Evolutionary conservation across 2,797 vertebrate species (phyloP).

Genomic region (Gila robusta): DNA sequence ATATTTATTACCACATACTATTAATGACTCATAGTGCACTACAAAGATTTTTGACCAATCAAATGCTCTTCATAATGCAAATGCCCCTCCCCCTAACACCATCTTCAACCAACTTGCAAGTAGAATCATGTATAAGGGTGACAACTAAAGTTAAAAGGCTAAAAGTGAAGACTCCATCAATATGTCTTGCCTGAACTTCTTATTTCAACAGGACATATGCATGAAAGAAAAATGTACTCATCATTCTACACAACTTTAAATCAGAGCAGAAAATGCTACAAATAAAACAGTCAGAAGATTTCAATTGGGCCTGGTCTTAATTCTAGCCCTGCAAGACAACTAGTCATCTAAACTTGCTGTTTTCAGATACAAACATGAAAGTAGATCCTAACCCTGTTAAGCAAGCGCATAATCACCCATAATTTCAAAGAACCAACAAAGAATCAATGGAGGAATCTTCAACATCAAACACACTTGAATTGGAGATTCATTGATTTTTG

Average conservation of each 20-base stretch:
- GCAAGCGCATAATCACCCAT: neutral
- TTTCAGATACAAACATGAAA: neutral
- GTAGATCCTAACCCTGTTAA: neutral
- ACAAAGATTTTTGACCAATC: neutral
- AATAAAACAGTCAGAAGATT: neutral
- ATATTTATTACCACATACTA: neutral
- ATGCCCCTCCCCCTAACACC: neutral
- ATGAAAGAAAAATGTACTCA: neutral
- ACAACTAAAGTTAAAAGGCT: neutral
- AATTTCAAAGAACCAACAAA: neutral
- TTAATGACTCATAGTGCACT: neutral
- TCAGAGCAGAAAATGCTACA: no score
- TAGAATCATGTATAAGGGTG: neutral
- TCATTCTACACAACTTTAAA: neutral
- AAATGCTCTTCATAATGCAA: neutral
- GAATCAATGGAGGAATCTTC: conserved; percentile 21
- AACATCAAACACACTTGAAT: conserved; percentile 6
- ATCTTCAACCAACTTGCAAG: neutral
- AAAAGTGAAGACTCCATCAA: neutral
- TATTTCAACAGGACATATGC: neutral
- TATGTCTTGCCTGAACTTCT: no score
- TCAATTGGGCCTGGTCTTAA: neutral
- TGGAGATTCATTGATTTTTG: conserved; percentile 60
- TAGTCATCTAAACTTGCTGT: neutral
- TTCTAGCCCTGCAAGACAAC: neutral